A percentile compares a stretch with the other conserved stretches of the same genome.
Conservation (phyloP, 2,888 invertebrate genomes). For the Pristionchus japonicus region DNA sequence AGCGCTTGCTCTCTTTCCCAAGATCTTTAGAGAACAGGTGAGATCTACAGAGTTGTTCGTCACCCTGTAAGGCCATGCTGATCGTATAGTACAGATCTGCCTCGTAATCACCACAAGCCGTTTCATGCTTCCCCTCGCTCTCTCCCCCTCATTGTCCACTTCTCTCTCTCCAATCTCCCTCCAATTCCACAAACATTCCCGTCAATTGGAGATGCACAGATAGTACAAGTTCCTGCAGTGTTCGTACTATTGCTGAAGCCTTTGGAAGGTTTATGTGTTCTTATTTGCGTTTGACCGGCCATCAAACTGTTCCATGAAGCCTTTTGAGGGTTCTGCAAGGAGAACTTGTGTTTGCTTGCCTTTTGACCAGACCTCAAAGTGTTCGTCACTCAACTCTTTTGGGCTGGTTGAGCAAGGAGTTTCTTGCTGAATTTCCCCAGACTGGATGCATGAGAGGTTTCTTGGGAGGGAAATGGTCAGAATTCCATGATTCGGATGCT, state of each 20-base stretch:
- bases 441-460: too few species aligned
- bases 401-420: too few species aligned
- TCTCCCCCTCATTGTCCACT: conserved; percentile 15
- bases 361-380: too few species aligned
- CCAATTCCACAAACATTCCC: conserved; percentile 17
- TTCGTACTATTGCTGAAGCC: neutral
- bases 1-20: too few species aligned
- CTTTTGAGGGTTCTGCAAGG: too few species aligned
- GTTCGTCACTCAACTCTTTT: too few species aligned
- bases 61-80: neutral
- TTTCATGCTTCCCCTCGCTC: conserved; percentile 4
- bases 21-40: too few species aligned
- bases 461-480: too few species aligned
- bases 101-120: conserved; percentile 7
- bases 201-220: neutral
- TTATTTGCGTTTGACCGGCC: too few species aligned
- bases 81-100: conserved; percentile 6
- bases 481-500: neutral
- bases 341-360: too few species aligned
- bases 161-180: conserved; percentile 16
- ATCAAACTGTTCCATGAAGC: neutral
- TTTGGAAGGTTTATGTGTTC: too few species aligned
- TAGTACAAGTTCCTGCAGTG: neutral
- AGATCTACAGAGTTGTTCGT: neutral
- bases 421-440: too few species aligned